Evolutionary conservation across 2,797 vertebrate species (phyloP), one percentile per base, ranked within the genome.

Genomic region (Pseudochaenichthys georgianus): DNA sequence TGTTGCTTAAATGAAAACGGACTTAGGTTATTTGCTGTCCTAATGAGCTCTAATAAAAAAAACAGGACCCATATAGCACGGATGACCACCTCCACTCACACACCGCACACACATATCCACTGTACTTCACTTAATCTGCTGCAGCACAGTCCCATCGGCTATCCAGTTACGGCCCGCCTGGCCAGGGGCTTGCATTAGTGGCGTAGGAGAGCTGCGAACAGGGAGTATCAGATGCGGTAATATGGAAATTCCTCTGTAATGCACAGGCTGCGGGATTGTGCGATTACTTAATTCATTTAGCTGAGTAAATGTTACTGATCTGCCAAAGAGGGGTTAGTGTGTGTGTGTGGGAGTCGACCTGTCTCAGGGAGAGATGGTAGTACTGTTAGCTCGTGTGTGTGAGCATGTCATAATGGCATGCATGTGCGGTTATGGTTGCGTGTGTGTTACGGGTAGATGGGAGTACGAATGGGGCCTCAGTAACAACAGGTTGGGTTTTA

Each of bases 1-100:
- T 73, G 72, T 87, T 87, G 92, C 93, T 95, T 52, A 81, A 94
- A 96, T 94, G 95, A 95, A 93, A 88, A 89, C 70, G 48, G 61
- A 81, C 78, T 77, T 77, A 88, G 93, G 89, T 94, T 96, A 95
- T 94, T 93, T 88, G 83, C 94, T 84, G 76, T 88, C 88, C 92
- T 96, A 96, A 97, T 96, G 95, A 97, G 95, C 71, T 74, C 90
- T 93, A 95, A 96, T 96, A 95, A 96, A 96, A 89, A 70, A 96
- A 95, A 96, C 67, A 74, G 70, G 78, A 88, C 92, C 93, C 90
- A 92, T 90, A 92, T 92, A 93, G 93, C 92, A 90, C 68, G 65
- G 64, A 73, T 82, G 64, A 80, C 69, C 58, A 80, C 66, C 47
- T 58, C 43, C 51, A 45, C 62, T 60, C 50, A 68, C 68, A 52